Evolutionary conservation across 2,113 vertebrate species (phyloP), one percentile per base, ranked within the genome.

Genomic region (Calonectris borealis): DNA sequence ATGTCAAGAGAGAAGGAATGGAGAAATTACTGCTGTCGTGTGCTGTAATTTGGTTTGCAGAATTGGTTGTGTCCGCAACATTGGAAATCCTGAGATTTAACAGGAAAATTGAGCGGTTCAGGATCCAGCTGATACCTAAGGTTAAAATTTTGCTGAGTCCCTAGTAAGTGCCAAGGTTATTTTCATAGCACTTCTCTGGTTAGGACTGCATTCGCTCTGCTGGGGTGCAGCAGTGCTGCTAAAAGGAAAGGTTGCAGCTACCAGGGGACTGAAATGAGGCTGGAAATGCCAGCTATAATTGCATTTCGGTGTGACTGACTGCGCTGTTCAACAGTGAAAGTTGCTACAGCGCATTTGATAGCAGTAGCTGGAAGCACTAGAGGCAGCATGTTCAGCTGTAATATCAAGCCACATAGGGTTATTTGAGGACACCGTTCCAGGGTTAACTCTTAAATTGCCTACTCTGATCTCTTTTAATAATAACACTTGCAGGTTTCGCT

Each of bases 361-460:
- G 83, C 94, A 83, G 92, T 88, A 88, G 69, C 92, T 89, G 82
- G 94, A 86, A 96, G 86, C 92, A 42, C 96, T 88, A 91, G 97
- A 91, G 95, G 92, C 94, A 93, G 96, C 76, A 16, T 86, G 58
- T 90, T 96, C 92, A 70, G 70, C 96, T 92, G 86, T 94, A 96
- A 79, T 92, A 92, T 77, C 97, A 88, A 94, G 90, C 76, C 84
- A 76, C 44, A 78, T 36, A 34, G 83, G 96, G 79, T 90, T 90
- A 76, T 95, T 92, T 97, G 93, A 98, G 96, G 96, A 97, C 94
- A 40, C 42, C 7, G 55, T 82, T 88, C 31, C 81, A 76, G 60
- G 77, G 65, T 97, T 94, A 96, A 97, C 96, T 97, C 96, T 93
- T 96, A 10, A 42, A 15, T 73, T 92, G 80, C 95, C 88, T 87